Evolutionary conservation across 2,113 vertebrate species (phyloP).

Genomic region (Dolichotis patagonum): DNA sequence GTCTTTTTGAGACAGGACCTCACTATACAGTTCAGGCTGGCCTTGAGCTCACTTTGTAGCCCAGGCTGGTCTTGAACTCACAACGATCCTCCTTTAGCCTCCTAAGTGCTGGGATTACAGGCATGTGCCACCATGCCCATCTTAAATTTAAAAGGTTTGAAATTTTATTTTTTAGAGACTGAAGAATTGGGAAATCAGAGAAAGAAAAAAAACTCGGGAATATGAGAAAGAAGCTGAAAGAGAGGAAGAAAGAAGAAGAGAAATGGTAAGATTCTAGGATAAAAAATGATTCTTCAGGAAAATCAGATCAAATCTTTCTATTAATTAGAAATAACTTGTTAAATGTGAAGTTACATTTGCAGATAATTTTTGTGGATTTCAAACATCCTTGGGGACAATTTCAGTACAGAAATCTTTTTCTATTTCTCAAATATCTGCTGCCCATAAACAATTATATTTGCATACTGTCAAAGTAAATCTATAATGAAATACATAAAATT

Average conservation of each 20-base stretch:
- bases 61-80: too few relatives aligned
- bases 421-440: slow-evolving; percentile 25
- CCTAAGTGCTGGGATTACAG: too few relatives aligned
- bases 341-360: not conserved
- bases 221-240: slow-evolving; percentile 96
- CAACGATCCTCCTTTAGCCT: too few relatives aligned
- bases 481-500: not conserved
- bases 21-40: too few relatives aligned
- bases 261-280: slow-evolving; percentile 90
- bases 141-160: slow-evolving; percentile 3
- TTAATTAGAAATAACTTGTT: not conserved
- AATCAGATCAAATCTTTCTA: not conserved
- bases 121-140: too few relatives aligned
- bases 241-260: slow-evolving; percentile 96
- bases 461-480: not conserved
- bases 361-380: slow-evolving; percentile 27
- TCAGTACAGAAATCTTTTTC: not conserved
- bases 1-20: too few relatives aligned
- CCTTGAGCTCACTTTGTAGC: too few relatives aligned
- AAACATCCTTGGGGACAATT: not conserved
- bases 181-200: slow-evolving; percentile 99
- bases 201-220: slow-evolving; percentile 97
- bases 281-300: not conserved
- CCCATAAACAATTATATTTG: not conserved
- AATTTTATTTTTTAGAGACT: slow-evolving; percentile 89